A percentile compares a stretch with the other conserved stretches of the same genome.
These are phyloP conservation scores for Cephalopterus ornatus DNA, from an alignment of 2,113 vertebrate genomes.

Conservation along the genomic window DNA sequence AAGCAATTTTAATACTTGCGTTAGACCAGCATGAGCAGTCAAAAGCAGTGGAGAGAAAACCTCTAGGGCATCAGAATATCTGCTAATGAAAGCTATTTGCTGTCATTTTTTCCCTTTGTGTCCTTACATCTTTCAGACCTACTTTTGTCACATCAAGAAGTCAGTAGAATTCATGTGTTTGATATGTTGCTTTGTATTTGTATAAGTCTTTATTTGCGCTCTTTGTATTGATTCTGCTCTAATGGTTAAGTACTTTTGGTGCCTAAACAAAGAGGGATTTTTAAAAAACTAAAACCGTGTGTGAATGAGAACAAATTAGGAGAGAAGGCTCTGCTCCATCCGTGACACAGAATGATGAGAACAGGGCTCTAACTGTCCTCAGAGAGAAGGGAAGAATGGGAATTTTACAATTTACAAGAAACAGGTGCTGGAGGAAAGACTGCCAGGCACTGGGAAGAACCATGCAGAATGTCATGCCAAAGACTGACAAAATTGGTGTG, in stretches of 20 bases:
- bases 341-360: accelerated
- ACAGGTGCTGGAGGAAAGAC: not conserved
- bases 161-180: not conserved
- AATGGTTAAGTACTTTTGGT: not conserved
- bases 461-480: not conserved
- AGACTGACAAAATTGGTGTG: not conserved
- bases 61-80: not conserved
- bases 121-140: not conserved
- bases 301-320: not conserved
- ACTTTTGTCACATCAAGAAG: not conserved
- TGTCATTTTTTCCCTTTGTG: not conserved
- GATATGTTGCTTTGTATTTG: not conserved
- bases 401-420: not conserved
- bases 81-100: not conserved
- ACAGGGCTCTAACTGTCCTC: not conserved
- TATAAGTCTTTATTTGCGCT: not conserved
- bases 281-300: not conserved
- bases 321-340: not conserved
- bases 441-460: not conserved
- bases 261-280: not conserved
- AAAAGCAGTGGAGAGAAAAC: not conserved
- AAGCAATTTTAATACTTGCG: not conserved
- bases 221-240: not conserved
- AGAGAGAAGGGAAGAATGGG: not conserved
- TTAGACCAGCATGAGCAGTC: not conserved